Evolutionary conservation across 2,113 vertebrate species (phyloP), one percentile per base, ranked within the genome.

Genomic region (Acanthochromis polyacanthus): DNA sequence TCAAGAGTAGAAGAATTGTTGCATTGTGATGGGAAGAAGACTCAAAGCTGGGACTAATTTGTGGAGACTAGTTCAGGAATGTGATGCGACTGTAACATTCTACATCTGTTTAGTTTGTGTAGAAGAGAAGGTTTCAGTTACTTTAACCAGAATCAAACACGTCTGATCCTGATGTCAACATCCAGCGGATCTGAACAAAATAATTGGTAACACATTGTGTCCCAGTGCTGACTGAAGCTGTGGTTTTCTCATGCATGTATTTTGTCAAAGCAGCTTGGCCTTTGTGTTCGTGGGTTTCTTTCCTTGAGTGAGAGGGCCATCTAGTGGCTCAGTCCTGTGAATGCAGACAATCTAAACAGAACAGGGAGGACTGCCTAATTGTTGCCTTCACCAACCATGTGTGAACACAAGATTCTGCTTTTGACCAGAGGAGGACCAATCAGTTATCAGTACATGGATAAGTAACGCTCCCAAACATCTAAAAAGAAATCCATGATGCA

Each of bases 291-390:
- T 9, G 2, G n/a, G 16, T 43, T 10, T 81, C 78, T 81, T 86
- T 73, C 63, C 78, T 90, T 67, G 19, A 78, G 28, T 40, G 36
- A 89, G 78, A 58, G n/a, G 0, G 38, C 89, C 88, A 93, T 90
- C 92, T 92, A 89, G 86, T 66, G 92, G 71, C 10, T 1, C 1
- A 5, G 7, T 14, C 0, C 17, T 73, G 89, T 76, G 0, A 89
- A 56, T 85, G 73, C 87, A 91, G 4, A 12, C 15, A 32, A 5
- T 19, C 4, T 2, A 15, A 64, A 45, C 14, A 36, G 12, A 3
- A 30, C 16, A n/a, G 9, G 9, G n/a, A 48, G 4, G 1, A 3
- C 19, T 3, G 36, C 7, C 0, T 3, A 43, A 10, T 5, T 22
- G 10, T 6, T 43, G 40, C 40, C 40, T 15, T 43, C 12, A 43